A percentile compares a stretch with the other conserved stretches of the same genome.
These are phyloP conservation scores for Strigops habroptila DNA, from an alignment of 2,113 vertebrate species.

Conservation along the genomic window DNA sequence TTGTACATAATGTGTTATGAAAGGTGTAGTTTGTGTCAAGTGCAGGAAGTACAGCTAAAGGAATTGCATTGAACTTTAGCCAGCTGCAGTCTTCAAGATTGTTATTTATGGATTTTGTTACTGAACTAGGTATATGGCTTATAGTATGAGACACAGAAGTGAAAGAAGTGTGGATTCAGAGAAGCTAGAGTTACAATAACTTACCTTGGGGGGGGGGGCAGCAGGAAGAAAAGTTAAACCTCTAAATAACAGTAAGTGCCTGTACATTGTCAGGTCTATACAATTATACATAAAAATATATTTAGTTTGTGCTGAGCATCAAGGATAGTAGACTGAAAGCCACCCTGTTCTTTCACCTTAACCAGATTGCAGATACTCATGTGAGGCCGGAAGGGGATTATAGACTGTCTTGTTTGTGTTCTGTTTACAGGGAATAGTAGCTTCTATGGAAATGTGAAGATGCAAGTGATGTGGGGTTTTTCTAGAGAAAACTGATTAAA, in stretches of 20 bases:
- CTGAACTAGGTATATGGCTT: background rate
- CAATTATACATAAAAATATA: background rate
- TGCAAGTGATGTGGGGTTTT: background rate
- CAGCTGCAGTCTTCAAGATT: background rate
- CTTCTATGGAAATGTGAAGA: background rate
- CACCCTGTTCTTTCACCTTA: background rate
- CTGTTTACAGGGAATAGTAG: background rate
- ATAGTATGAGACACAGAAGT: background rate
- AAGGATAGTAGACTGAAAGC: background rate
- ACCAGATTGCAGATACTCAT: background rate
- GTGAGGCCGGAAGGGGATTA: background rate
- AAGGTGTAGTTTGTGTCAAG: background rate
- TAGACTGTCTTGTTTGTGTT: background rate
- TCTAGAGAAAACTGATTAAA: background rate
- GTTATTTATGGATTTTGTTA: background rate
- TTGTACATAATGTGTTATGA: background rate
- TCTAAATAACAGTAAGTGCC: background rate
- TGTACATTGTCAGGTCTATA: background rate
- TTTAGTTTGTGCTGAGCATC: background rate
- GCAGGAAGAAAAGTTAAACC: background rate
- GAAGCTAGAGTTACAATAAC: background rate
- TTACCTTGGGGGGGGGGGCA: background rate
- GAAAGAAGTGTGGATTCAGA: background rate
- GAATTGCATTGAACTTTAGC: background rate
- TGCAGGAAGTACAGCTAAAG: background rate